A percentile compares a stretch with the other conserved stretches of the same genome.
Conservation (phyloP, 2,888 invertebrate genomes). For the Electrophaes corylata region DNA sequence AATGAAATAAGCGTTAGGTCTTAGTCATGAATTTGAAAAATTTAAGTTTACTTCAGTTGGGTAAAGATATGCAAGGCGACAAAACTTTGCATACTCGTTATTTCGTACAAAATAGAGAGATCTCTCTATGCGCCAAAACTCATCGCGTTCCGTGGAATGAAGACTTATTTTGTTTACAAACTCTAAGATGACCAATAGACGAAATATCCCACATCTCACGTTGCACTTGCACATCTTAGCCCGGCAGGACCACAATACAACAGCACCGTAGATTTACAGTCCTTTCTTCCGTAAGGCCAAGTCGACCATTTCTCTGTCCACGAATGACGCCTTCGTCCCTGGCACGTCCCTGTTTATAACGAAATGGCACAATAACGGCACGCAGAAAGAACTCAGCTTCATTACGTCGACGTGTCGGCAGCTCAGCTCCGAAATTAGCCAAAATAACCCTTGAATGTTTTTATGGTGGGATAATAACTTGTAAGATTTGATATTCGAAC, state of each 20-base stretch:
- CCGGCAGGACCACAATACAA: background rate
- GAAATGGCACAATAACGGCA: constrained; percentile 11
- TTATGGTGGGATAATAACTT: constrained; percentile 31
- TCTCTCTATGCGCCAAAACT: too few species aligned
- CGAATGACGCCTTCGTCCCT: constrained; percentile 6
- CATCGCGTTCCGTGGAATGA: too few species aligned
- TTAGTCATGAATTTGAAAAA: too few species aligned
- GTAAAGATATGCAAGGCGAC: too few species aligned
- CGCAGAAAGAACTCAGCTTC: constrained; percentile 15
- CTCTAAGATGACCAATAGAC: too few species aligned
- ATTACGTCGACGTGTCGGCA: constrained; percentile 30
- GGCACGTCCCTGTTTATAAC: constrained; percentile 14
- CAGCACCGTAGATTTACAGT: background rate
- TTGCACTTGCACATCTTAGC: too few species aligned
- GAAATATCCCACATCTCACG: too few species aligned
- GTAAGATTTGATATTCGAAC: constrained; percentile 24
- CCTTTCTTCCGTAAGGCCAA: background rate
- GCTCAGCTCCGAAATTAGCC: constrained; percentile 26
- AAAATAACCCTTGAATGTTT: constrained; percentile 30
- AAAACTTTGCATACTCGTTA: too few species aligned
- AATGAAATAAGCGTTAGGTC: too few species aligned
- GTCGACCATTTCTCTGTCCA: constrained; percentile 7
- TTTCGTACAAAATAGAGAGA: too few species aligned
- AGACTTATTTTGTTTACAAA: too few species aligned
- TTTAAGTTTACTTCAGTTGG: too few species aligned